A percentile compares a stretch with the other conserved stretches of the same genome.
These are phyloP conservation scores for Xylocopa sonorina DNA, from an alignment of 1,140 invertebrate genomes.

Conservation along the genomic window DNA sequence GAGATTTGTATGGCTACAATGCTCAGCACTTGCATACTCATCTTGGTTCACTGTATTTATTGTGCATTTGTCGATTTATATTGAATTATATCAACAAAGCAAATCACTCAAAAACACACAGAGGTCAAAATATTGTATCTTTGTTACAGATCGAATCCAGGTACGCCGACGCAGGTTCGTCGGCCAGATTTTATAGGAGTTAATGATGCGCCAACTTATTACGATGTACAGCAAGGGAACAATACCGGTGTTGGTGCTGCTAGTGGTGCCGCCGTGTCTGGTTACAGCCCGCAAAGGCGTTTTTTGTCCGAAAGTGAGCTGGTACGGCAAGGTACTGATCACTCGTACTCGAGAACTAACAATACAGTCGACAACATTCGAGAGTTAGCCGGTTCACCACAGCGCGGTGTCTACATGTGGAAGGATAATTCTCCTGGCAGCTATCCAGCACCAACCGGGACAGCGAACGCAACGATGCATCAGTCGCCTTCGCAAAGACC, in stretches of 20 bases:
- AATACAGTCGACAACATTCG: slow-evolving; percentile 85
- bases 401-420: slow-evolving; percentile 92
- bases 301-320: slow-evolving; percentile 93
- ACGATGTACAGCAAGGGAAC: slow-evolving; percentile 79
- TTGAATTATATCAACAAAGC: slow-evolving; percentile 39
- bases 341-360: slow-evolving; percentile 81
- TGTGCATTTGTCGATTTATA: slow-evolving; percentile 69
- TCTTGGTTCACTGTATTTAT: slow-evolving; percentile 67
- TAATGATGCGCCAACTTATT: slow-evolving; percentile 81
- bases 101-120: neutral
- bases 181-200: slow-evolving; percentile 93
- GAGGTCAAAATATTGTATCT: slow-evolving; percentile 34
- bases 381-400: slow-evolving; percentile 91
- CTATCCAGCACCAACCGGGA: slow-evolving; percentile 61
- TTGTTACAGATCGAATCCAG: slow-evolving; percentile 91
- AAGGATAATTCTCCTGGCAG: slow-evolving; percentile 87
- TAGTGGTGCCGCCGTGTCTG: slow-evolving; percentile 72
- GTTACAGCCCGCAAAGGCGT: slow-evolving; percentile 89
- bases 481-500: slow-evolving; percentile 75
- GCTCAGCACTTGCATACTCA: slow-evolving; percentile 78
- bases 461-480: slow-evolving; percentile 63
- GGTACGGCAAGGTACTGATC: slow-evolving; percentile 85
- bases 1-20: slow-evolving; percentile 80
- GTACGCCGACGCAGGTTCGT: slow-evolving; percentile 92
- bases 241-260: slow-evolving; percentile 55